A percentile compares a stretch with the other conserved stretches of the same genome.
These are phyloP conservation scores for Sturmia bella DNA, from an alignment of 2,888 invertebrate species.

Conservation along the genomic window DNA sequence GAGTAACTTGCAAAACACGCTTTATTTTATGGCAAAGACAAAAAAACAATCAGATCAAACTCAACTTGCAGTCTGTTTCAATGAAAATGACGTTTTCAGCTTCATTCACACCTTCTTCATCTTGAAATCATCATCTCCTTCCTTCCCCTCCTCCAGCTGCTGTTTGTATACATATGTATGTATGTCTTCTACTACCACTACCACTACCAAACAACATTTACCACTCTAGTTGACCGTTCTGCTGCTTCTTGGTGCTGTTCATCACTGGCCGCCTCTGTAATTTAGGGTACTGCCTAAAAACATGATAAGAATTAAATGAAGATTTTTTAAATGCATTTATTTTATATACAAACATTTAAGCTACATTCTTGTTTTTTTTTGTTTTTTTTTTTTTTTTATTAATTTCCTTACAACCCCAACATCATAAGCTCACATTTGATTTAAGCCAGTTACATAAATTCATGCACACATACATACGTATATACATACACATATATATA, in stretches of 20 bases:
- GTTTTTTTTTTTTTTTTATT: too few species aligned
- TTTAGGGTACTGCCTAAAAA: conserved; percentile 82
- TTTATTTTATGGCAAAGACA: not conserved
- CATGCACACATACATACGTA: not conserved
- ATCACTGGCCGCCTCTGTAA: conserved; percentile 77
- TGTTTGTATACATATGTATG: conserved; percentile 47
- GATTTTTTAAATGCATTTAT: conserved; percentile 43
- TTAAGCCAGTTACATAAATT: conserved; percentile 18
- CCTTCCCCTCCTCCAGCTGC: conserved; percentile 42
- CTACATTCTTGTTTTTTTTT: too few species aligned
- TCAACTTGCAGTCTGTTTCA: conserved; percentile 30
- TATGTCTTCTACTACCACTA: conserved; percentile 46
- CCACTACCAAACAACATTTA: conserved; percentile 63
- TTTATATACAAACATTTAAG: conserved; percentile 55
- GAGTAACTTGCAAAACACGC: not conserved
- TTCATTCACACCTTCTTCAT: conserved; percentile 65
- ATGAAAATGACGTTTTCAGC: conserved; percentile 29
- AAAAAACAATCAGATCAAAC: conserved; percentile 9
- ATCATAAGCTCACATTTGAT: conserved; percentile 36
- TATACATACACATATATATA: not conserved
- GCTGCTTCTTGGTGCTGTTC: conserved; percentile 69
- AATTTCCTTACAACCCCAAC: conserved; percentile 41
- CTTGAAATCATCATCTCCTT: conserved; percentile 69
- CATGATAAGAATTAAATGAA: conserved; percentile 72
- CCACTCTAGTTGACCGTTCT: conserved; percentile 54